Percentiles rank a stretch among this genome's conserved stretches.
phyloP scores from a whole-genome alignment of 2,888 invertebrate species.

The Chymomyza fuscimana region DNA sequence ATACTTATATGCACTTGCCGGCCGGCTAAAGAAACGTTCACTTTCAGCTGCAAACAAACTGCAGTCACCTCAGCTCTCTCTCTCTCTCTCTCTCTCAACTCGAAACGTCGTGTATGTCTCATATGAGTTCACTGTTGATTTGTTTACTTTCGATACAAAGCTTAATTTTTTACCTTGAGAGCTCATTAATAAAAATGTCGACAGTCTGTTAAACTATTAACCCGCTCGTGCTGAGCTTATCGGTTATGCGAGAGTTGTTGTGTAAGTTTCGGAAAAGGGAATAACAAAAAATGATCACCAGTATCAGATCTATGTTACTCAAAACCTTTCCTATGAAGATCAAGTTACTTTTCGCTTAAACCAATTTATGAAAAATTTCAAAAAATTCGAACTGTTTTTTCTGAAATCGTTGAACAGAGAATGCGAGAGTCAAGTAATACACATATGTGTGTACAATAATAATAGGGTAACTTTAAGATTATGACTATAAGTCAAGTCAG shows the following conservation, averaged over 20 bases:
- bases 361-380: too few relatives aligned
- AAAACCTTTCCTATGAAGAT: too few relatives aligned
- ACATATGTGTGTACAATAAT: too few relatives aligned
- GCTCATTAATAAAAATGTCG: slow-evolving; percentile 45
- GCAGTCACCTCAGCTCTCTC: neutral
- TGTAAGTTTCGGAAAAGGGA: too few relatives aligned
- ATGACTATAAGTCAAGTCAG: too few relatives aligned
- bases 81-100: slow-evolving; percentile 10
- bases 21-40: slow-evolving; percentile 2
- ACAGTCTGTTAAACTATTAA: slow-evolving; percentile 57
- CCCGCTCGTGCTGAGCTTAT: slow-evolving; percentile 49
- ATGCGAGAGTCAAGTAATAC: too few relatives aligned
- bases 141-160: slow-evolving; percentile 43
- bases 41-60: neutral
- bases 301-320: too few relatives aligned
- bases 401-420: too few relatives aligned
- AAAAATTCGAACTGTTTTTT: too few relatives aligned
- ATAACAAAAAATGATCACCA: too few relatives aligned
- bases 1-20: neutral
- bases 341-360: too few relatives aligned
- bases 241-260: slow-evolving; percentile 11
- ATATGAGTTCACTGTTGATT: slow-evolving; percentile 24
- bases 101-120: neutral
- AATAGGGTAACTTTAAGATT: too few relatives aligned
- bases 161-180: slow-evolving; percentile 55